Evolutionary conservation across 37 sponge, comb jelly and placozoan genomes (phyloP).

Genomic region (Aplysina aerophoba): DNA sequence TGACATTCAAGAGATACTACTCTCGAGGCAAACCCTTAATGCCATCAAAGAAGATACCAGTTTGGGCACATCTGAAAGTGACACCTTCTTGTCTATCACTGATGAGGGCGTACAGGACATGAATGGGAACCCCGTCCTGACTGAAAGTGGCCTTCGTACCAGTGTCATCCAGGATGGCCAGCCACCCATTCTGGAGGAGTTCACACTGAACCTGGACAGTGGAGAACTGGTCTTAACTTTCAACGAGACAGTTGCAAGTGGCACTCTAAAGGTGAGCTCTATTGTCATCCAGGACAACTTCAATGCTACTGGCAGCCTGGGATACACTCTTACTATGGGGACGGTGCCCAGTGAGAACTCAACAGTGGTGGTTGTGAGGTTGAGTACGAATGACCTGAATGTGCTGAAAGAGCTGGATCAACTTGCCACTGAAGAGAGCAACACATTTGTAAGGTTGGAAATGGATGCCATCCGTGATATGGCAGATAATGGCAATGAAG

Average conservation of each 20-base stretch:
- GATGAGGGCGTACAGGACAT: slow-evolving; percentile 63
- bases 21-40: slow-evolving; percentile 63
- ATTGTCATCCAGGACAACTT: slow-evolving; percentile 57
- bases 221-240: slow-evolving; percentile 60
- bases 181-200: slow-evolving; percentile 64
- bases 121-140: slow-evolving; percentile 69
- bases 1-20: slow-evolving; percentile 36
- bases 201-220: slow-evolving; percentile 70
- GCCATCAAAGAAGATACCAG: slow-evolving; percentile 57
- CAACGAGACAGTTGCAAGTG: slow-evolving; percentile 73
- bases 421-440: slow-evolving; percentile 54
- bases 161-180: slow-evolving; percentile 38
- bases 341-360: slow-evolving; percentile 47
- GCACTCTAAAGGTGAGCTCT: slow-evolving; percentile 35
- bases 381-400: slow-evolving; percentile 56
- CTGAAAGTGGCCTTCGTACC: slow-evolving; percentile 9
- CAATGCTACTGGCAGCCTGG: slow-evolving; percentile 38
- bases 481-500: slow-evolving; percentile 46
- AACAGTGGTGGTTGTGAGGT: slow-evolving; percentile 47
- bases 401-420: slow-evolving; percentile 57
- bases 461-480: slow-evolving; percentile 58
- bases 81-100: slow-evolving; percentile 72
- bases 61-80: slow-evolving; percentile 48
- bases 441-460: slow-evolving; percentile 59
- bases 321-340: slow-evolving; percentile 44